Conservation (phyloP, 2,113 vertebrate genomes). For the Petrocephalus microphthalmus region DNA sequence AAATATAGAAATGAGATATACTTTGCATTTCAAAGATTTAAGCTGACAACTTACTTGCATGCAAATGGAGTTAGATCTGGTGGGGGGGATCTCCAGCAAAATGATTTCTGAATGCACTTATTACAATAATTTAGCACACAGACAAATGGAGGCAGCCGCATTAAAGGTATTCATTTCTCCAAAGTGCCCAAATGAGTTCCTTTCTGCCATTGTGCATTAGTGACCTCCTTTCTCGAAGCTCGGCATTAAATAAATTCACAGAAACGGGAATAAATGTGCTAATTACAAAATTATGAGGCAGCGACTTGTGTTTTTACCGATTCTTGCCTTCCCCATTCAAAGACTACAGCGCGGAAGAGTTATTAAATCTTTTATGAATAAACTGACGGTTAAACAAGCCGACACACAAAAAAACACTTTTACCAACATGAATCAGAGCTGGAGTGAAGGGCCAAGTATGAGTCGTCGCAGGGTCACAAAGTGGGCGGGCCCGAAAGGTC, state of each 20-base stretch:
- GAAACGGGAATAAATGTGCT: constrained; percentile 85
- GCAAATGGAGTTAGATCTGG: constrained; percentile 88
- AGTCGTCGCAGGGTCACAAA: neutral
- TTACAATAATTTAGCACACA: constrained; percentile 86
- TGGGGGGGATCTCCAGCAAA: constrained; percentile 87
- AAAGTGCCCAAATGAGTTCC: constrained; percentile 84
- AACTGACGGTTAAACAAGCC: constrained; percentile 75
- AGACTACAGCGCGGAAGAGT: constrained; percentile 75
- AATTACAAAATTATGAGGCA: constrained; percentile 85
- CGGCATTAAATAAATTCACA: constrained; percentile 77
- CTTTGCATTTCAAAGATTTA: constrained; percentile 95
- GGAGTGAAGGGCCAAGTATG: neutral
- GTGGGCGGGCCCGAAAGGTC: neutral
- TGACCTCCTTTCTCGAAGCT: constrained; percentile 75
- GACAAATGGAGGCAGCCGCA: constrained; percentile 81
- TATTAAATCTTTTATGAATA: constrained; percentile 80
- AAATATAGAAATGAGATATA: constrained; percentile 95
- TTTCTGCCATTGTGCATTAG: constrained; percentile 84
- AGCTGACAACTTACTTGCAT: constrained; percentile 90
- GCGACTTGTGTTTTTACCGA: constrained; percentile 77
- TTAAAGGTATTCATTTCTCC: constrained; percentile 86
- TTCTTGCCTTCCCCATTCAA: constrained; percentile 59
- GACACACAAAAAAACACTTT: constrained; percentile 38
- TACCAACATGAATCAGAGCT: neutral
- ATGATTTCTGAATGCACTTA: constrained; percentile 86